phyloP scores from a whole-genome alignment of 2,888 invertebrate species.

The Mimas tiliae region DNA sequence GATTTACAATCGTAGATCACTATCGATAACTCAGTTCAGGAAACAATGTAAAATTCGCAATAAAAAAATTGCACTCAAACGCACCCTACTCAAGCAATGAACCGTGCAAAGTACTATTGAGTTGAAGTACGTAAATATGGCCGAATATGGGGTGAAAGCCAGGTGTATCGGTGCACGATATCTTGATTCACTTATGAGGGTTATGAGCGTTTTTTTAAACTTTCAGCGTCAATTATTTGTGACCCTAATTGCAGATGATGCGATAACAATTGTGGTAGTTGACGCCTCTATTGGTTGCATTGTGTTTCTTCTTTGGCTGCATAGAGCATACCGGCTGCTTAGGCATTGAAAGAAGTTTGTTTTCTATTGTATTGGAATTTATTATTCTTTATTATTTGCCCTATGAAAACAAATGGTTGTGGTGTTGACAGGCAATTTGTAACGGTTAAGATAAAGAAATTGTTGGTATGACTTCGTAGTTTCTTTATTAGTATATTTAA shows the following conservation, averaged over 20 bases:
- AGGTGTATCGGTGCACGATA: slow-evolving; percentile 77
- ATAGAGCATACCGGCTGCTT: slow-evolving; percentile 59
- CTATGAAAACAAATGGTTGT: slow-evolving; percentile 50
- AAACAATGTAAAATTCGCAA: slow-evolving; percentile 58
- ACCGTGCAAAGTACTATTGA: slow-evolving; percentile 71
- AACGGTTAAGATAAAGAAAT: slow-evolving; percentile 4
- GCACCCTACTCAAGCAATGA: slow-evolving; percentile 65
- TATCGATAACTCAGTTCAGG: slow-evolving; percentile 44
- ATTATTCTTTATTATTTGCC: slow-evolving; percentile 46
- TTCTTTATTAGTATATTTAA: background rate
- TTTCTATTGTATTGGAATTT: slow-evolving; percentile 61
- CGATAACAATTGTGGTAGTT: slow-evolving; percentile 76
- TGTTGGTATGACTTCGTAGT: background rate
- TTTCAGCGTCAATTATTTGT: slow-evolving; percentile 80
- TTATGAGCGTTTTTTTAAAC: slow-evolving; percentile 72
- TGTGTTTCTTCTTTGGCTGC: slow-evolving; percentile 55
- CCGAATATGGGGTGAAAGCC: slow-evolving; percentile 70
- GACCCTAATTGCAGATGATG: slow-evolving; percentile 84
- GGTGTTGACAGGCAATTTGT: slow-evolving; percentile 37
- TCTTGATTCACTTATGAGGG: slow-evolving; percentile 82
- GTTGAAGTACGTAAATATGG: slow-evolving; percentile 63
- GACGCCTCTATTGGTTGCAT: slow-evolving; percentile 75
- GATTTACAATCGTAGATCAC: slow-evolving; percentile 40
- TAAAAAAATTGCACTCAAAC: slow-evolving; percentile 50
- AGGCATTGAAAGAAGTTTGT: slow-evolving; percentile 57